A percentile compares a stretch with the other conserved stretches of the same genome.
Conservation (phyloP, 1,140 invertebrate genomes). For the Arctopsyche grandis region DNA sequence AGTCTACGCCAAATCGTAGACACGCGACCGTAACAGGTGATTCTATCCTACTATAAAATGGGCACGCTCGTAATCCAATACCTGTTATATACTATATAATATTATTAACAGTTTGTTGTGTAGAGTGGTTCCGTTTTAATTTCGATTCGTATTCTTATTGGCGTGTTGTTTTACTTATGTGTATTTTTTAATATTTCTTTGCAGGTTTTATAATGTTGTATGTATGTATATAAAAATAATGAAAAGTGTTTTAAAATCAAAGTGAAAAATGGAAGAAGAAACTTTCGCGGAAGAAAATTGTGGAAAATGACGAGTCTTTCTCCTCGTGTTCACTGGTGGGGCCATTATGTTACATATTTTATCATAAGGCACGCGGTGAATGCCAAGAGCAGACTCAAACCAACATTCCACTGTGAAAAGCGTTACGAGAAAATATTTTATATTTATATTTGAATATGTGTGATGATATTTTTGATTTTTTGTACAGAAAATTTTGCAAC, state of each 20-base stretch:
- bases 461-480: too few relatives aligned
- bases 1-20: constrained; percentile 6
- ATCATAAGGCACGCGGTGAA: constrained; percentile 97
- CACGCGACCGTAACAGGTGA: constrained; percentile 46
- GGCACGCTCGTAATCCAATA: background rate
- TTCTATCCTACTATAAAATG: background rate
- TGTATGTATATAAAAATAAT: too few relatives aligned
- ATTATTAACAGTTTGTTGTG: background rate
- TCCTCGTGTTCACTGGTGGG: constrained; percentile 90
- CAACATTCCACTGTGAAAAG: constrained; percentile 58
- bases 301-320: constrained; percentile 63
- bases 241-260: background rate
- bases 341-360: constrained; percentile 82
- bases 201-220: too few relatives aligned
- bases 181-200: background rate
- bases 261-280: constrained; percentile 34
- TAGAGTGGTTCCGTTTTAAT: background rate
- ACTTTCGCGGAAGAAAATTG: background rate
- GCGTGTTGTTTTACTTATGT: background rate
- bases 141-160: background rate
- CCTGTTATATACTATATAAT: background rate
- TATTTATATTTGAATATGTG: background rate
- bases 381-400: constrained; percentile 88
- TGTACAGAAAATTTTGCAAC: too few relatives aligned
- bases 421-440: background rate